These are phyloP conservation scores for Megalops cyprinoides DNA, from an alignment of 2,797 vertebrate genomes.

Conservation along the genomic window DNA sequence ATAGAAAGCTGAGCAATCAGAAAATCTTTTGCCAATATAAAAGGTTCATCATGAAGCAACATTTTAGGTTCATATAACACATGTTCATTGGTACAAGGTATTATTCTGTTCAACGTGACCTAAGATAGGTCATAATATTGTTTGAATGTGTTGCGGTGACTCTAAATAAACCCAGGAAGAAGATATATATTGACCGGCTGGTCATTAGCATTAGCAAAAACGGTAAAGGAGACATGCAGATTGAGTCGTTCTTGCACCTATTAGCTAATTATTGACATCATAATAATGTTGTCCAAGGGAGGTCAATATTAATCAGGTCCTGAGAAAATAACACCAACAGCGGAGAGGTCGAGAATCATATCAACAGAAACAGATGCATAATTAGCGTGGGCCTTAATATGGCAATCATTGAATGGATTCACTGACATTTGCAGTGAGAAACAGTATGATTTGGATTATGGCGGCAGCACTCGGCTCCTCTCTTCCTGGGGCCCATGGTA, in stretches of 20 bases:
- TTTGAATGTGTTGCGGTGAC: neutral
- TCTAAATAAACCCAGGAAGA: neutral
- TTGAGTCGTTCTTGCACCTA: too few relatives aligned
- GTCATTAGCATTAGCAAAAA: neutral
- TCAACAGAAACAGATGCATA: neutral
- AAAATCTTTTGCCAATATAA: too few relatives aligned
- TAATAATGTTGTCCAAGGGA: neutral
- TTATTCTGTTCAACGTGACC: too few relatives aligned
- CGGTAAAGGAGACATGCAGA: neutral
- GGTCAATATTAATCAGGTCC: neutral
- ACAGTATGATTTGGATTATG: neutral
- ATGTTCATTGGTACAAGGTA: too few relatives aligned
- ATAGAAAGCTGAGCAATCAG: neutral
- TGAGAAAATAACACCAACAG: neutral
- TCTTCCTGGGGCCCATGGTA: too few relatives aligned
- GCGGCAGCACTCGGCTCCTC: neutral
- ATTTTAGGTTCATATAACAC: too few relatives aligned
- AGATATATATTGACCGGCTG: neutral
- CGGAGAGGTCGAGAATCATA: neutral
- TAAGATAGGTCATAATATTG: too few relatives aligned
- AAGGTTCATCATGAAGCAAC: too few relatives aligned
- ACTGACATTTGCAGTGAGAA: neutral
- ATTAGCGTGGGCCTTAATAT: too few relatives aligned
- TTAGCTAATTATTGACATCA: slow-evolving; percentile 24
- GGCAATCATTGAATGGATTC: neutral